Conservation (phyloP, 2,888 invertebrate species). For the Pandemis cinnamomeana region DNA sequence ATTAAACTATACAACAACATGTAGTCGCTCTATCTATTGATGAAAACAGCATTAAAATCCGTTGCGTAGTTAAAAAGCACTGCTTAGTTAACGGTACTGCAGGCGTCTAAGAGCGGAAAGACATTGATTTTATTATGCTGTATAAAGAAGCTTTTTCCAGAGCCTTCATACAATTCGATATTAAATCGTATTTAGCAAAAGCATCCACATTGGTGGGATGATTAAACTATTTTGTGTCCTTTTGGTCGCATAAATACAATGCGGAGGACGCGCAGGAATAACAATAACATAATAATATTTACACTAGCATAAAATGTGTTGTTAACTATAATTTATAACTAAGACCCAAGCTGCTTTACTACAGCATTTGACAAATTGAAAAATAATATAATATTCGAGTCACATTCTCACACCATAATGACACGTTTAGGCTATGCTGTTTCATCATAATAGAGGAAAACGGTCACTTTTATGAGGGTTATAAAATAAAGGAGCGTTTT, state of each 20-base stretch:
- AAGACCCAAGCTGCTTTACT: slow-evolving; percentile 25
- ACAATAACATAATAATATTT: neutral
- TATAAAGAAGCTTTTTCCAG: too few species aligned
- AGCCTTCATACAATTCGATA: too few species aligned
- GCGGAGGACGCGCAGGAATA: neutral
- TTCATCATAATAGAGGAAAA: slow-evolving; percentile 27
- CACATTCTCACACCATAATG: slow-evolving; percentile 55
- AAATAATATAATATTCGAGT: slow-evolving; percentile 40
- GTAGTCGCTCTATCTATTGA: too few species aligned
- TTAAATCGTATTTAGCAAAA: too few species aligned
- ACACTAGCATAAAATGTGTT: neutral
- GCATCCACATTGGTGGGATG: neutral
- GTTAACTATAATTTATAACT: neutral
- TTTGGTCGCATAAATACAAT: neutral
- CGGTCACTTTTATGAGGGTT: slow-evolving; percentile 41
- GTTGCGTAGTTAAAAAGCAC: too few species aligned
- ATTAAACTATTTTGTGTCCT: neutral
- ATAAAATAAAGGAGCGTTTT: slow-evolving; percentile 35
- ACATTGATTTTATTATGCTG: too few species aligned
- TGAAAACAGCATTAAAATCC: too few species aligned
- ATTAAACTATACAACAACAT: too few species aligned
- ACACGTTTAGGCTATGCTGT: slow-evolving; percentile 45
- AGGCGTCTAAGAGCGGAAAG: too few species aligned
- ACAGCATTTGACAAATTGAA: slow-evolving; percentile 25
- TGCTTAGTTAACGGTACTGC: too few species aligned